Evolutionary conservation across 2,888 invertebrate genomes (phyloP).

Genomic region (Agrochola lychnidis): DNA sequence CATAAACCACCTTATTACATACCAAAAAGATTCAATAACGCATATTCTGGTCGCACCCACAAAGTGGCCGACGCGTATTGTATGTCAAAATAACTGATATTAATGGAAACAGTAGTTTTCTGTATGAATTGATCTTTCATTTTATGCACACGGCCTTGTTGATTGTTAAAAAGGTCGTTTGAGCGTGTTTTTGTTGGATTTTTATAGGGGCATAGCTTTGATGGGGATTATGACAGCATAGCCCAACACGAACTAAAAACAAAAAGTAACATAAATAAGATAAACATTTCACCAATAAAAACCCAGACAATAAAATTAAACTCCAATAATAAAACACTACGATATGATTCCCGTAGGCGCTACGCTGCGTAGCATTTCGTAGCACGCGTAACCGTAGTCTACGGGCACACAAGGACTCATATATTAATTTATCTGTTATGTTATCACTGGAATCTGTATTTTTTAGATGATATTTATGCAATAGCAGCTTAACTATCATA

Average conservation of each 20-base stretch:
- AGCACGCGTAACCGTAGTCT: constrained; percentile 45
- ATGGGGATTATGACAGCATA: constrained; percentile 1
- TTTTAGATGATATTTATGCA: too few relatives aligned
- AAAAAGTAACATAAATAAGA: not conserved
- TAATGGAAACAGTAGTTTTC: constrained; percentile 82
- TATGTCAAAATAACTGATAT: constrained; percentile 86
- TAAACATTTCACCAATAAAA: not conserved
- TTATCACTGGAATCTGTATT: not conserved
- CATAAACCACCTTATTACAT: constrained; percentile 74
- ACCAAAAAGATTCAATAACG: constrained; percentile 59
- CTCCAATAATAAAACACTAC: constrained; percentile 1
- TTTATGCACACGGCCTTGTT: constrained; percentile 73
- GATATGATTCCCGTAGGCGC: constrained; percentile 37
- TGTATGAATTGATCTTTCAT: constrained; percentile 80
- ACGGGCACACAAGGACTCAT: not conserved
- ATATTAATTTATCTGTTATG: not conserved
- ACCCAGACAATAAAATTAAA: not conserved
- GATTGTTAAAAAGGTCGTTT: constrained; percentile 61
- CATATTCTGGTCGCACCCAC: constrained; percentile 52
- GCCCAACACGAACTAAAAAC: not conserved
- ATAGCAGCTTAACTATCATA: not conserved
- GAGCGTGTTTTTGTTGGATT: constrained; percentile 36
- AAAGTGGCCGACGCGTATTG: constrained; percentile 73
- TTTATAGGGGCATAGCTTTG: constrained; percentile 20
- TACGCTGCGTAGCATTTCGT: constrained; percentile 59